Evolutionary conservation across 1,140 invertebrate genomes (phyloP).

Genomic region (Manduca sexta): DNA sequence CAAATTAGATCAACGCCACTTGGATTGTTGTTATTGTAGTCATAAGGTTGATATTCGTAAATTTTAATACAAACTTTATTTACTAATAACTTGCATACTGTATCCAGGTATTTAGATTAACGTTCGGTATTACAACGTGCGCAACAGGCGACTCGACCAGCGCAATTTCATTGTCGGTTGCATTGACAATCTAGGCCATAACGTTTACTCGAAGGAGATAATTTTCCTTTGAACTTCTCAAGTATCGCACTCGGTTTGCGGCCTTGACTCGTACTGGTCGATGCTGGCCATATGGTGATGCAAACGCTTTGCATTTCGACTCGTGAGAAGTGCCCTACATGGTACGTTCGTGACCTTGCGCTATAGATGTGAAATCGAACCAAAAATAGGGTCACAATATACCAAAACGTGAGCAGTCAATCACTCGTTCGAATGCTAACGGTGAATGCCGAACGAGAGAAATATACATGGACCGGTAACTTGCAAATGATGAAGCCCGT

Average conservation of each 20-base stretch:
- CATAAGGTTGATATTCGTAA: conserved; percentile 20
- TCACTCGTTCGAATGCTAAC: background rate
- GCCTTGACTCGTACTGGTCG: conserved; percentile 49
- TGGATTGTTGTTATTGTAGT: conserved; percentile 28
- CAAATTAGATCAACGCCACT: conserved; percentile 34
- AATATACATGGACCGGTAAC: background rate
- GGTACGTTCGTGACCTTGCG: conserved; percentile 31
- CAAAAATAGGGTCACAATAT: conserved; percentile 23
- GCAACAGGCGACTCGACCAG: conserved; percentile 7
- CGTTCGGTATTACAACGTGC: conserved; percentile 2
- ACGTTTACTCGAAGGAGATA: conserved; percentile 19
- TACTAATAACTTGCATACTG: no score
- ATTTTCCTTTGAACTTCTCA: conserved; percentile 34
- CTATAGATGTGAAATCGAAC: conserved; percentile 23
- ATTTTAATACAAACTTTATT: no score
- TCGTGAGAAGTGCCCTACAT: conserved; percentile 32
- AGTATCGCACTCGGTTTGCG: conserved; percentile 20
- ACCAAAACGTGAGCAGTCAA: background rate
- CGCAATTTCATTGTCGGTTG: conserved; percentile 13
- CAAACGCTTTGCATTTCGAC: conserved; percentile 25
- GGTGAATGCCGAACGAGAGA: background rate
- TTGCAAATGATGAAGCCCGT: no score
- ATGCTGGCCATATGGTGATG: conserved; percentile 26
- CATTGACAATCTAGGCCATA: conserved; percentile 21
- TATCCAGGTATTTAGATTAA: background rate